phyloP scores from a whole-genome alignment of 2,113 vertebrate species.

The Excalfactoria chinensis region DNA sequence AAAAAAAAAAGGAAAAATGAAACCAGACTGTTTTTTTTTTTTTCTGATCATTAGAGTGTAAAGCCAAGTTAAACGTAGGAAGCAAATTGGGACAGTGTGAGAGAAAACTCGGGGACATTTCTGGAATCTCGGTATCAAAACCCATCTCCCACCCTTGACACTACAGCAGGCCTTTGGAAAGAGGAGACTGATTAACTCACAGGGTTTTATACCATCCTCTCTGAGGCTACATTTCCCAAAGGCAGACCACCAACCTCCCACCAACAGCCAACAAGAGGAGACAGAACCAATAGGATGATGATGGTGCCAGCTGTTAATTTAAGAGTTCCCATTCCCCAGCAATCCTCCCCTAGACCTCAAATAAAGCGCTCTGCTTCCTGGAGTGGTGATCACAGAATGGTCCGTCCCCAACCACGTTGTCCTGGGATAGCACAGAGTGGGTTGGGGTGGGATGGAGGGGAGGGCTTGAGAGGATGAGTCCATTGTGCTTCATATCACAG shows the following conservation, averaged over 20 bases:
- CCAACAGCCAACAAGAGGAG: not conserved
- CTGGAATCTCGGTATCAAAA: not conserved
- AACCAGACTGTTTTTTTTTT: not conserved
- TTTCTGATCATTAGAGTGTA: slow-evolving; percentile 9
- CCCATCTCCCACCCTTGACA: rapidly evolving
- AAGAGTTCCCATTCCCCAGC: not conserved
- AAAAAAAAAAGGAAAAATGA: not conserved
- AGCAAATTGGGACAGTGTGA: not conserved
- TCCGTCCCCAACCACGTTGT: too few species aligned
- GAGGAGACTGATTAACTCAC: not conserved
- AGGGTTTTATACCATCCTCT: not conserved
- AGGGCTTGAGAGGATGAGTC: not conserved
- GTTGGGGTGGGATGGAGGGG: not conserved
- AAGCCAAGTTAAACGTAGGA: slow-evolving; percentile 5
- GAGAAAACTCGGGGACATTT: not conserved
- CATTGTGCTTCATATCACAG: not conserved
- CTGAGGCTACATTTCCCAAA: not conserved
- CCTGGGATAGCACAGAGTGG: not conserved
- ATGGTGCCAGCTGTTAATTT: not conserved
- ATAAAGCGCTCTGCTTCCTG: not conserved
- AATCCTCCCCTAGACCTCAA: not conserved
- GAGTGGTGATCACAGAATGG: too few species aligned
- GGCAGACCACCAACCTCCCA: not conserved
- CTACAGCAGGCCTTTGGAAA: not conserved
- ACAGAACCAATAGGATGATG: not conserved